phyloP scores from a whole-genome alignment of 2,113 vertebrate genomes.

The Brachypteracias leptosomus region DNA sequence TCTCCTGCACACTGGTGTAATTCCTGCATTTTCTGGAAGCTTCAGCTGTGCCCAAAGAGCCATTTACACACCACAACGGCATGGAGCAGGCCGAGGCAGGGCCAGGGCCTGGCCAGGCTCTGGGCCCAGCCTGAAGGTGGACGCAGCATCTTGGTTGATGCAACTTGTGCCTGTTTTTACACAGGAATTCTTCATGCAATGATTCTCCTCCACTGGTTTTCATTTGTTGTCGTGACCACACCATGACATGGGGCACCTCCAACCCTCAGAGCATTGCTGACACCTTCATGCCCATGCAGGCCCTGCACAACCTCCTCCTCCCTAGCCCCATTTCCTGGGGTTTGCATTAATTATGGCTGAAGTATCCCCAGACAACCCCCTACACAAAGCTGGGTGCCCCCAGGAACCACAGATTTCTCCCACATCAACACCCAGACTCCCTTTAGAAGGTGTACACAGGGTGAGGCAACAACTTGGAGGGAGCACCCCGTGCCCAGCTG shows the following conservation, averaged over 20 bases:
- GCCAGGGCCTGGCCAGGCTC: fast-evolving
- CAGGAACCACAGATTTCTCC: background rate
- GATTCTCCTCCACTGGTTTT: background rate
- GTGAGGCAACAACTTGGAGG: background rate
- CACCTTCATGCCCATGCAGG: fast-evolving
- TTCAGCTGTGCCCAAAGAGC: background rate
- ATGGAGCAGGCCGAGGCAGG: background rate
- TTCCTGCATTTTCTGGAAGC: background rate
- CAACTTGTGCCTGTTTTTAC: background rate
- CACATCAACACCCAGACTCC: background rate
- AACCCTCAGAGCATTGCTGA: background rate
- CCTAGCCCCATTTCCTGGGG: background rate
- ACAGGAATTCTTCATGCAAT: fast-evolving
- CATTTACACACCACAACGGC: fast-evolving
- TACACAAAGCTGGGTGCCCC: background rate
- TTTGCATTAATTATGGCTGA: background rate
- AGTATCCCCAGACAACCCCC: background rate
- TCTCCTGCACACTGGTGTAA: fast-evolving
- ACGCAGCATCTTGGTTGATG: background rate
- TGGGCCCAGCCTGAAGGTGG: fast-evolving
- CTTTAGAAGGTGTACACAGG: background rate
- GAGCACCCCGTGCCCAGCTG: background rate
- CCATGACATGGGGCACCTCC: background rate
- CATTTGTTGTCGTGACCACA: background rate
- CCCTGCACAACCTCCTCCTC: background rate